phyloP scores from a whole-genome alignment of 2,888 invertebrate genomes.

The Lasiommata megera region DNA sequence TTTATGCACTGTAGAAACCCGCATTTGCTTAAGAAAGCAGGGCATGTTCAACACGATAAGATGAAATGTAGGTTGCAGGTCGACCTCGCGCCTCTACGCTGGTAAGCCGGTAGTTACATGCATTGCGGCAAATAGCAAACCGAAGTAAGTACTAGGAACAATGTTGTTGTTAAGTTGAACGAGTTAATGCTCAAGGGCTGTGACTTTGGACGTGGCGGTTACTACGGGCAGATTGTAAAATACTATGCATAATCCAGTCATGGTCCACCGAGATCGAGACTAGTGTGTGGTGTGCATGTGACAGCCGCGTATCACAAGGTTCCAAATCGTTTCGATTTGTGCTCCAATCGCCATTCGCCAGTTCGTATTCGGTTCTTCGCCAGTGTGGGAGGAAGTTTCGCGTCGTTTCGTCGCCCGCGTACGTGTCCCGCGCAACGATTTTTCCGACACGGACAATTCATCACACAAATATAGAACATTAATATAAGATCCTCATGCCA shows the following conservation, averaged over 20 bases:
- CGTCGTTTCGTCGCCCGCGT: slow-evolving; percentile 12
- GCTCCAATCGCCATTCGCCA: slow-evolving; percentile 6
- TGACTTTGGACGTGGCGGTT: background rate
- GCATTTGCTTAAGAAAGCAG: slow-evolving; percentile 18
- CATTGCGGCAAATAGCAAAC: slow-evolving; percentile 11
- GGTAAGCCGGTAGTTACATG: background rate
- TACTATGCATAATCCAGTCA: background rate
- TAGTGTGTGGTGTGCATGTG: slow-evolving; percentile 5
- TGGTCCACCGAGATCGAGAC: slow-evolving; percentile 5
- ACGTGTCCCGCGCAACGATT: slow-evolving; percentile 25
- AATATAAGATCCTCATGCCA: slow-evolving; percentile 17
- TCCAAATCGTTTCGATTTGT: slow-evolving; percentile 16
- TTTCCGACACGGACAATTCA: slow-evolving; percentile 23
- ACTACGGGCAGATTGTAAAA: background rate
- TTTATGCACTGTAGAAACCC: slow-evolving; percentile 4
- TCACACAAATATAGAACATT: slow-evolving; percentile 20
- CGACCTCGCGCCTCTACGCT: slow-evolving; percentile 23
- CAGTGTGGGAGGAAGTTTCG: slow-evolving; percentile 24
- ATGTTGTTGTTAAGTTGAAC: background rate
- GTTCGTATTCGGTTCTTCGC: slow-evolving; percentile 16
- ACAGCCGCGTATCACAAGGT: slow-evolving; percentile 23
- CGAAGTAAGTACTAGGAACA: background rate
- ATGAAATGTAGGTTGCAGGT: slow-evolving; percentile 31
- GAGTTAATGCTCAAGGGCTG: background rate
- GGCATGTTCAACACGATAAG: slow-evolving; percentile 25